Evolutionary conservation across 1,140 invertebrate species (phyloP).

Genomic region (Tetragonula clypearis): DNA sequence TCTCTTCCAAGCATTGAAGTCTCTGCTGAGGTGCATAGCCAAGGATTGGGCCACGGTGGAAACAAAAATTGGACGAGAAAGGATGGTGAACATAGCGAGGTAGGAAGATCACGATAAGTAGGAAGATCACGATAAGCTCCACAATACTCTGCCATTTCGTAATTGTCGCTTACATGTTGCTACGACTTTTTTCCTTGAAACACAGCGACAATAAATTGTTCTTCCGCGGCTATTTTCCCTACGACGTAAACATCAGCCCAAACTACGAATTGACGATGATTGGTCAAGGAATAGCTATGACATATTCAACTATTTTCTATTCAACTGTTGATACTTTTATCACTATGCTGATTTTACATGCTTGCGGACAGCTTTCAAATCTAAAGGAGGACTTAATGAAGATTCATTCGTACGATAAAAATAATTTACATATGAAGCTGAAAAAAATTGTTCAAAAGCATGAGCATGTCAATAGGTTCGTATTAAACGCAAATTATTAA

Average conservation of each 20-base stretch:
- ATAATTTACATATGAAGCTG: not conserved
- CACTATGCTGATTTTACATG: constrained; percentile 79
- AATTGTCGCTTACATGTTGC: not conserved
- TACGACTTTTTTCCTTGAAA: not conserved
- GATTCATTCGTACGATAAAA: not conserved
- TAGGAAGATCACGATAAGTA: constrained; percentile 36
- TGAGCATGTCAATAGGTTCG: constrained; percentile 57
- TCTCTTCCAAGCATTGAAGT: constrained; percentile 38
- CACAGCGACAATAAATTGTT: constrained; percentile 16
- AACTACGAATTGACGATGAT: constrained; percentile 79
- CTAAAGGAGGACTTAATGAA: not conserved
- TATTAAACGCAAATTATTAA: not conserved
- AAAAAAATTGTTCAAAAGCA: constrained; percentile 47
- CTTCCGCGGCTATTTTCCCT: constrained; percentile 70
- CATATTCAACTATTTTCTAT: constrained; percentile 75
- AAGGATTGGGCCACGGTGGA: constrained; percentile 41
- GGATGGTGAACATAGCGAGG: constrained; percentile 47
- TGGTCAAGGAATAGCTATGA: constrained; percentile 75
- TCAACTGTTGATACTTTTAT: constrained; percentile 80
- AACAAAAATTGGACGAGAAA: not conserved
- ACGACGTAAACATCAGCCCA: constrained; percentile 76
- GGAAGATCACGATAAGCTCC: constrained; percentile 40
- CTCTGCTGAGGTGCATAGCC: constrained; percentile 47
- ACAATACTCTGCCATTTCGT: not conserved
- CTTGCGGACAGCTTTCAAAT: constrained; percentile 77